A percentile compares a stretch with the other conserved stretches of the same genome.
Conservation (phyloP, 2,113 vertebrate species). For the Scomber scombrus region DNA sequence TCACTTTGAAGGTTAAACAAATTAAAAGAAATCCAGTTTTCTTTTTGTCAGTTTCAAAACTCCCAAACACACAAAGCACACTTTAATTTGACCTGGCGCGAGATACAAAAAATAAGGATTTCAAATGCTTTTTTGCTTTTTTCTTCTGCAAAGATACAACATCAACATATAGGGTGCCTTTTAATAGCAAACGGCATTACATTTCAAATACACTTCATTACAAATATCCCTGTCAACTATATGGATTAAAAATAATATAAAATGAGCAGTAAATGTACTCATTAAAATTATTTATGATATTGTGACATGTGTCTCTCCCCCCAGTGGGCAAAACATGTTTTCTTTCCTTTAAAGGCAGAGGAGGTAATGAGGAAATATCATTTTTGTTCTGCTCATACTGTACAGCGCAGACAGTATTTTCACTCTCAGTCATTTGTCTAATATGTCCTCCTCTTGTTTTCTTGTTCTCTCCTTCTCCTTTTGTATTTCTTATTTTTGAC, state of each 20-base stretch:
- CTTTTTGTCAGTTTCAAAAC: not conserved
- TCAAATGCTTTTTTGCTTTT: not conserved
- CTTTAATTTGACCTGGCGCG: not conserved
- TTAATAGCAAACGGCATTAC: not conserved
- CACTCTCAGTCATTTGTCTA: not conserved
- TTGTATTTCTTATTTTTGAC: slow-evolving; percentile 33
- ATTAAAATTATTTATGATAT: too few species aligned
- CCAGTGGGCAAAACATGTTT: not conserved
- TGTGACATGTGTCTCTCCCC: too few species aligned
- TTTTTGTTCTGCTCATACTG: not conserved
- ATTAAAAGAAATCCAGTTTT: not conserved
- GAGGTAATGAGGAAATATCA: not conserved
- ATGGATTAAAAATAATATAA: not conserved
- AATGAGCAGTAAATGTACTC: too few species aligned
- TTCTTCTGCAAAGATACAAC: not conserved
- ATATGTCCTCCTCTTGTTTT: not conserved
- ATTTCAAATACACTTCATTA: too few species aligned
- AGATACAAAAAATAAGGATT: not conserved
- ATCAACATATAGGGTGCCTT: not conserved
- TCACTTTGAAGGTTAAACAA: not conserved
- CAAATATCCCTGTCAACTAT: not conserved
- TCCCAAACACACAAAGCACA: not conserved
- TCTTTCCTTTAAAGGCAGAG: not conserved
- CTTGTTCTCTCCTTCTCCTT: not conserved
- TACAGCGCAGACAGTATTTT: too few species aligned